Conservation (phyloP, 2,113 vertebrate genomes). For the Delphinus delphis region DNA sequence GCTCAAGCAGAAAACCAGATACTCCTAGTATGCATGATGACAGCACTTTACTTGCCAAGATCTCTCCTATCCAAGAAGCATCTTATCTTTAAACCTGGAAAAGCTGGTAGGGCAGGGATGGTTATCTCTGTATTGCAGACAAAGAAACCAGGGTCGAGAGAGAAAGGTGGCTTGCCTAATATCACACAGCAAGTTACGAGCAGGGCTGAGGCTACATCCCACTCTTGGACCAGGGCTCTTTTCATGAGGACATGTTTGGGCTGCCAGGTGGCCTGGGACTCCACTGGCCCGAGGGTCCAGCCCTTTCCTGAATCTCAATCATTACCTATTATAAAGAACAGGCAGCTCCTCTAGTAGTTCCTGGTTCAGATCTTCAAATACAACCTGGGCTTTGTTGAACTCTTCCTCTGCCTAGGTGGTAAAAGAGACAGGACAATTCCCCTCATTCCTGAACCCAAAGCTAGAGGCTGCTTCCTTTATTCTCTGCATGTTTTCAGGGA, state of each 20-base stretch:
- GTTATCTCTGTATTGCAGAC: neutral
- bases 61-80: neutral
- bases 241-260: neutral
- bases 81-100: constrained; percentile 4
- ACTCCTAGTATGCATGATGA: neutral
- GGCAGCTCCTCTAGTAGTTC: constrained; percentile 94
- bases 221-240: neutral
- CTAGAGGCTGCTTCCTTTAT: too few species aligned
- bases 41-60: constrained; percentile 11
- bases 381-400: constrained; percentile 85
- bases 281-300: neutral
- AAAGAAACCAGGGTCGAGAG: neutral
- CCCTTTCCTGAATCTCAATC: neutral
- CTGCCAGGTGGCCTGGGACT: neutral
- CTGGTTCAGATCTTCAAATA: constrained; percentile 92
- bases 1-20: neutral
- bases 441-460: neutral
- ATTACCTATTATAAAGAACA: constrained; percentile 89
- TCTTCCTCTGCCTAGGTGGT: constrained; percentile 91
- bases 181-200: neutral
- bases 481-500: neutral
- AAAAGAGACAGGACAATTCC: neutral
- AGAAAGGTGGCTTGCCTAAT: neutral
- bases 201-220: neutral
- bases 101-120: constrained; percentile 5